Base-by-base conservation (phyloP, 2,113 vertebrate species). In the Saiga tatarica region DNA sequence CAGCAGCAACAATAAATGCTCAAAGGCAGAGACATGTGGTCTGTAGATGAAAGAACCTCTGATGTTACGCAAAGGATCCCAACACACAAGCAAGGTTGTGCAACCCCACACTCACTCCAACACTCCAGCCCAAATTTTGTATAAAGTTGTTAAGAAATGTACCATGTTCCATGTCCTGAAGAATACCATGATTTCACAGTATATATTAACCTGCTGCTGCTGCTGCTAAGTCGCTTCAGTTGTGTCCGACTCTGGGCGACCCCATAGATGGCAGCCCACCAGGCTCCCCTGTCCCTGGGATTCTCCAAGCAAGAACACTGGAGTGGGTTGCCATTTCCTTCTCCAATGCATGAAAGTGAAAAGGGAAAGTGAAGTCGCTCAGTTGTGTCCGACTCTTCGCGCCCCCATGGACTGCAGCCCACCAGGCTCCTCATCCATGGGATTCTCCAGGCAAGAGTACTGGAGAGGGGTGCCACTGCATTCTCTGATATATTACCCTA, bases 351-450 rank as follows among this genome's bases (percentile, higher is more conserved):
- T 16, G 60, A 62, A 62, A 62, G 28, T 33, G 60, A 62, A 62
- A 33, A 62, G 25, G 1, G 57, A 59, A 59, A 59, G 57, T 62
- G 60, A 62, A 62, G 60, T 62, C 6, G 0, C 14, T 62, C 60
- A 62, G 60, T 33, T 0, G 3, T 16, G 6, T 62, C 60, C 0
- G 2, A 62, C 60, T 62, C 60, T 16, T 62, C 0, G 0, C 0
- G 0, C 33, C 14, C 28, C 60, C 60, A 16, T 33, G 14, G 28
- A 62, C 60, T 62, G 14, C 28, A 62, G 28, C 14, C 28, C 0
- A 30, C 14, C 28, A 62, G 60, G 13, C 14, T 15, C 60, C 3
- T 62, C 14, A 0, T 16, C 30, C 60, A 62, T 62, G 14, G 28
- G 60, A 62, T 62, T 62, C 0, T 62, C 60, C 60, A 62, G 14